These are phyloP conservation scores for Helogale parvula DNA, from an alignment of 2,113 vertebrate genomes.

Conservation along the genomic window DNA sequence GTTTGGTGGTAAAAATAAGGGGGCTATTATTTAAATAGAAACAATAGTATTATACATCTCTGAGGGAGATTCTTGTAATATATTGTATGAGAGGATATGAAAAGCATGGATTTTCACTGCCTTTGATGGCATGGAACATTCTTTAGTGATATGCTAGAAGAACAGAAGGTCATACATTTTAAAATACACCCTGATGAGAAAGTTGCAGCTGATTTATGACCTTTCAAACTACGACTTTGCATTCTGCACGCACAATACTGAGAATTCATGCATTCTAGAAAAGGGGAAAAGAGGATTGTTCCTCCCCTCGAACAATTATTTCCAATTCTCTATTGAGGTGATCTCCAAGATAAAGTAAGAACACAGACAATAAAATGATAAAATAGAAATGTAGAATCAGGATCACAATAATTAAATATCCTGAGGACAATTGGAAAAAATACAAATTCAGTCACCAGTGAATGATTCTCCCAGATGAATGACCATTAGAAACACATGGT, in stretches of 20 bases:
- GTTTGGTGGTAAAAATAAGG: neutral
- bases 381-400: neutral
- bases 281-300: neutral
- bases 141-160: constrained; percentile 57
- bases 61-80: neutral
- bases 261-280: neutral
- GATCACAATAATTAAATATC: neutral
- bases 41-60: neutral
- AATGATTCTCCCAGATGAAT: neutral
- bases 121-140: neutral
- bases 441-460: neutral
- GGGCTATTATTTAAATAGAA: neutral
- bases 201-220: constrained; percentile 75
- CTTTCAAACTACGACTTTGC: neutral
- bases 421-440: neutral
- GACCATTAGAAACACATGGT: neutral
- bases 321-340: neutral
- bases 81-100: neutral
- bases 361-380: neutral
- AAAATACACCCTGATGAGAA: constrained; percentile 78
- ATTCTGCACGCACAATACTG: neutral
- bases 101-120: neutral
- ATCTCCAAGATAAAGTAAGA: neutral
- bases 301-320: neutral
- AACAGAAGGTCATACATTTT: constrained; percentile 79